A percentile compares a stretch with the other conserved stretches of the same genome.
These are phyloP conservation scores for Suricata suricatta DNA, from an alignment of 2,113 vertebrate genomes.

Conservation along the genomic window DNA sequence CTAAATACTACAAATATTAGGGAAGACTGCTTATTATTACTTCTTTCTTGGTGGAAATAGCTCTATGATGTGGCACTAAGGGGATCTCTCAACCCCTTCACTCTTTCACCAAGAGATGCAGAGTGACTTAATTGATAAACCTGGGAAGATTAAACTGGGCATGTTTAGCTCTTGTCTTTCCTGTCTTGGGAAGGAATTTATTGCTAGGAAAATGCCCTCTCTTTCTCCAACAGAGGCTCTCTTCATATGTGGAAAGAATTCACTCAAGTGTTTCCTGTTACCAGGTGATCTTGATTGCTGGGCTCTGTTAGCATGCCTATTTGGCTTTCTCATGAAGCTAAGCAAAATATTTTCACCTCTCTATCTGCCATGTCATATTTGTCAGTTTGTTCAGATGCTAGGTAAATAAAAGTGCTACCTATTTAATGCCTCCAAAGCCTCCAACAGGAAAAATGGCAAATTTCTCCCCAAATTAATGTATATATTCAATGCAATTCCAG, in stretches of 20 bases:
- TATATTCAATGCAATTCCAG: neutral
- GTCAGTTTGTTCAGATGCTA: neutral
- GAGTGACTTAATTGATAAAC: neutral
- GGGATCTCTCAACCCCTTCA: neutral
- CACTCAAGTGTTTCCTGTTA: neutral
- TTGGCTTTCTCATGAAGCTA: slow-evolving; percentile 28
- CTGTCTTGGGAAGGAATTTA: neutral
- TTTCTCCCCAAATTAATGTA: slow-evolving; percentile 24
- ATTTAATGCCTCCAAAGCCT: neutral
- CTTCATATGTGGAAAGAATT: neutral
- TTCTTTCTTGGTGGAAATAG: neutral
- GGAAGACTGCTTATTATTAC: neutral
- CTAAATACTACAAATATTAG: neutral
- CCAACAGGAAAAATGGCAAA: neutral
- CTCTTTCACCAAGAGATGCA: neutral
- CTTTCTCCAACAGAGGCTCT: neutral
- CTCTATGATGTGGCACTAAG: neutral
- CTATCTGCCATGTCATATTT: neutral
- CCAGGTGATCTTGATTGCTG: neutral
- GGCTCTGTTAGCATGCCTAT: neutral
- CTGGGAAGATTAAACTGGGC: neutral
- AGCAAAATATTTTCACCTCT: neutral
- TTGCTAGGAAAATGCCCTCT: neutral
- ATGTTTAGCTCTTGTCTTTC: neutral
- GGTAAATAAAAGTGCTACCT: neutral